These are phyloP conservation scores for Oasisia sp. DNA, from an alignment of 2,888 invertebrate genomes.

Conservation along the genomic window DNA sequence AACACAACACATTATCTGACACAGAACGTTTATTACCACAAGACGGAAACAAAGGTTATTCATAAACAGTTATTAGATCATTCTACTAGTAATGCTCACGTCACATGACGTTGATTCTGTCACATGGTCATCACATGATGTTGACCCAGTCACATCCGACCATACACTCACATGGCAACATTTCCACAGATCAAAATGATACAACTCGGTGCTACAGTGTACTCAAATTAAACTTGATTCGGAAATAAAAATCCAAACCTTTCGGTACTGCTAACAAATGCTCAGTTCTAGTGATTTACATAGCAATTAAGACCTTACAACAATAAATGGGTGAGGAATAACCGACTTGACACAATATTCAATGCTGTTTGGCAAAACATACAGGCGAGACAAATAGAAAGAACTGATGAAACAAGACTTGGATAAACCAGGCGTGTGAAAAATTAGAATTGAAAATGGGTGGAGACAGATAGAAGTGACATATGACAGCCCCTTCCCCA, in stretches of 20 bases:
- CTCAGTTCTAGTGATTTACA: not conserved
- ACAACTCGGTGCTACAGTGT: not conserved
- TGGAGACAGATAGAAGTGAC: not conserved
- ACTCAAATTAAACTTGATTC: not conserved
- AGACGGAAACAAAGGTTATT: not conserved
- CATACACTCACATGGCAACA: not conserved
- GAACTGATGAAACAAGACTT: not conserved
- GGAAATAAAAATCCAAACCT: not conserved
- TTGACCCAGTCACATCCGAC: not conserved
- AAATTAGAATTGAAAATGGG: not conserved
- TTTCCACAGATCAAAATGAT: not conserved
- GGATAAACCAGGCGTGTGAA: not conserved
- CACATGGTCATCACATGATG: not conserved
- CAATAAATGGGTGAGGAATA: not conserved
- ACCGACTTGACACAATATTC: not conserved
- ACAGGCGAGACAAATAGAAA: not conserved
- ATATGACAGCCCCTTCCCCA: not conserved
- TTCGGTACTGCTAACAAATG: not conserved
- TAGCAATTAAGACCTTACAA: not conserved
- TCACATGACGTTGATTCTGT: not conserved
- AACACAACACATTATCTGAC: not conserved
- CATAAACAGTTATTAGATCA: not conserved
- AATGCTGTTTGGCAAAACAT: not conserved
- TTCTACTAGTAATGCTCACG: not conserved
- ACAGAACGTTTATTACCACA: conserved; percentile 3